Base-by-base conservation (phyloP, 35 echinoderm and acorn worm genomes). In the Ophioderma brevispina region DNA sequence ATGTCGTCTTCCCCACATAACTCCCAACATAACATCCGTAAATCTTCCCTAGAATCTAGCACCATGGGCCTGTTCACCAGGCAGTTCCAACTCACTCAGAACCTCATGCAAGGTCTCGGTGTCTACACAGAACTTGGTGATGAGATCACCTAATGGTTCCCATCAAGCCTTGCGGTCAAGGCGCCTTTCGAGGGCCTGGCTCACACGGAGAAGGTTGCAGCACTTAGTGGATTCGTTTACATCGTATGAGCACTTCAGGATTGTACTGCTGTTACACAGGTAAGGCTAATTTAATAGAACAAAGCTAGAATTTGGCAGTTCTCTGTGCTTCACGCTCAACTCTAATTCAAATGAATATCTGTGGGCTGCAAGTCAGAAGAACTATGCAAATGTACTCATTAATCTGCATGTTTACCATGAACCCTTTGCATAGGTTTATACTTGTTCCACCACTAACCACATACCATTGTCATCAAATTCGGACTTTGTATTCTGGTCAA, bases 181-280 rank as follows among this genome's bases (percentile, higher is more conserved):
- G 50, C 77, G 78, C 8, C 88, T 37, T 15, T 46, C 80, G n/a
- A 40, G 46, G 42, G 81, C 78, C 15, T 80, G 52, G 39, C 92
- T 92, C 18, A 95, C 96, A 35, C 96, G 95, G 75, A 93, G 95
- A 50, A 89, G 93, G 38, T 80, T 97, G 82, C 78, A 84, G 39
- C 91, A 86, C 1, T 81, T 89, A 25, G 84, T 82, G 4, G 87
- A 84, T 31, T 92, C 96, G 32, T 92, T 85, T 40, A 88, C 94
- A 28, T 95, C 93, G 21, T 84, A n/a, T 95, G 0, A 93, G 90
- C 78, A 95, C 96, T 2, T 94, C 96, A 39, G 96, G 92, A 35
- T 43, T 98, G 75, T 94, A 91, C 91, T 33, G 82, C 88, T 33
- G 96, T 92, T 86, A 88, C 94, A 76, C 94, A 76, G 91, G 94